Evolutionary conservation across 2,888 invertebrate species (phyloP).

Genomic region (Tenthredo scrophulariae): DNA sequence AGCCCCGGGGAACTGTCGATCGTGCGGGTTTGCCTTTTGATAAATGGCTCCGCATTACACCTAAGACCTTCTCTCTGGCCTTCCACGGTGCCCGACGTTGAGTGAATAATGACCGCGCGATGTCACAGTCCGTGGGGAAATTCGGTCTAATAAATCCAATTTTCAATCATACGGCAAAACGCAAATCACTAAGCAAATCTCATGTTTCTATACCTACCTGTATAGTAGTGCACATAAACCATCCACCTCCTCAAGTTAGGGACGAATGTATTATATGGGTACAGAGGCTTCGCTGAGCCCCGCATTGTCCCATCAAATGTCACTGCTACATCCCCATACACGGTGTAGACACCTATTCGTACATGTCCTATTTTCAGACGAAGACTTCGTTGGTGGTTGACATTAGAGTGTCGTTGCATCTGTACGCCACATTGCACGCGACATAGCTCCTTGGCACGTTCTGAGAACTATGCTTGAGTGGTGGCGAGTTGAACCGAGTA

Average conservation of each 20-base stretch:
- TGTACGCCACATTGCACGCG: constrained; percentile 59
- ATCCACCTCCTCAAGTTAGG: not conserved
- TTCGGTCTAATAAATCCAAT: constrained; percentile 56
- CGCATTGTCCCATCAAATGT: constrained; percentile 35
- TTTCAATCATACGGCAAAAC: constrained; percentile 52
- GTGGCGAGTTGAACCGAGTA: constrained; percentile 21
- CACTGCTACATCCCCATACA: not conserved
- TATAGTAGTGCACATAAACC: not conserved
- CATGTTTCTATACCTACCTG: not conserved
- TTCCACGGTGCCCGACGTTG: constrained; percentile 60
- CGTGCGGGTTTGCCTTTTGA: constrained; percentile 66
- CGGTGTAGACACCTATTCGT: not conserved
- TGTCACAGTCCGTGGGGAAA: constrained; percentile 63
- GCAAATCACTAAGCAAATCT: constrained; percentile 8
- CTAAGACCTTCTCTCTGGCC: constrained; percentile 60
- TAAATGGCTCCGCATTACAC: constrained; percentile 68
- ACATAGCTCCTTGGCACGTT: constrained; percentile 58
- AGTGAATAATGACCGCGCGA: constrained; percentile 68
- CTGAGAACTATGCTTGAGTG: constrained; percentile 39
- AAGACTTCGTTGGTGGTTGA: constrained; percentile 43
- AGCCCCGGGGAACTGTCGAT: constrained; percentile 57
- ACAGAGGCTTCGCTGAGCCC: not conserved
- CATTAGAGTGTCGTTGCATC: constrained; percentile 45
- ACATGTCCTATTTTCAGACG: constrained; percentile 29
- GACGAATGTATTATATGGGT: not conserved